Conservation (phyloP, 1,140 invertebrate genomes). For the Lamellibrachia luymesi region DNA sequence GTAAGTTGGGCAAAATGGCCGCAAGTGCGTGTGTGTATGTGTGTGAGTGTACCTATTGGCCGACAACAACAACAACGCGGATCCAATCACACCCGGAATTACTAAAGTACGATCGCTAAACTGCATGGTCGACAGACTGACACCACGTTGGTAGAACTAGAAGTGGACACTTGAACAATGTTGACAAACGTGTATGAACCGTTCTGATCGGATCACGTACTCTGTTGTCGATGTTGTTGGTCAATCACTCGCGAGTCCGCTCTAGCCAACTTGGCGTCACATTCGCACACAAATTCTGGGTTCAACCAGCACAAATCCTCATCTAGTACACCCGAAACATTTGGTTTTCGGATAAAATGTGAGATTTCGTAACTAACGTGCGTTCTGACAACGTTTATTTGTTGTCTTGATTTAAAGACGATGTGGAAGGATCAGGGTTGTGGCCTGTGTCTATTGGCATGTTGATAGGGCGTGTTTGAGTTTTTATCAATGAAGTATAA, state of each 20-base stretch:
- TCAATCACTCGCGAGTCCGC: background rate
- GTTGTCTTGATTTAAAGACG: background rate
- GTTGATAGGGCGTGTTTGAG: background rate
- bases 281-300: background rate
- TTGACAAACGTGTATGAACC: background rate
- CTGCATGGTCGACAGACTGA: background rate
- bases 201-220: background rate
- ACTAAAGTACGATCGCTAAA: background rate
- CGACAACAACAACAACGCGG: background rate
- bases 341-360: background rate
- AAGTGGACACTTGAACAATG: slow-evolving; percentile 4
- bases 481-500: too few relatives aligned
- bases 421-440: background rate
- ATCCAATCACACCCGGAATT: background rate
- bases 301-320: background rate
- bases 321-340: background rate
- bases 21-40: background rate
- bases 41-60: background rate
- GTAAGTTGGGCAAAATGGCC: slow-evolving; percentile 3
- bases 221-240: background rate
- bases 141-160: background rate
- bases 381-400: background rate
- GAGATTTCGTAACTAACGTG: background rate
- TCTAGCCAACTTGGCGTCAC: background rate
- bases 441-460: background rate